Evolutionary conservation across 2,797 vertebrate genomes (phyloP).

Genomic region (Chelonia mydas): DNA sequence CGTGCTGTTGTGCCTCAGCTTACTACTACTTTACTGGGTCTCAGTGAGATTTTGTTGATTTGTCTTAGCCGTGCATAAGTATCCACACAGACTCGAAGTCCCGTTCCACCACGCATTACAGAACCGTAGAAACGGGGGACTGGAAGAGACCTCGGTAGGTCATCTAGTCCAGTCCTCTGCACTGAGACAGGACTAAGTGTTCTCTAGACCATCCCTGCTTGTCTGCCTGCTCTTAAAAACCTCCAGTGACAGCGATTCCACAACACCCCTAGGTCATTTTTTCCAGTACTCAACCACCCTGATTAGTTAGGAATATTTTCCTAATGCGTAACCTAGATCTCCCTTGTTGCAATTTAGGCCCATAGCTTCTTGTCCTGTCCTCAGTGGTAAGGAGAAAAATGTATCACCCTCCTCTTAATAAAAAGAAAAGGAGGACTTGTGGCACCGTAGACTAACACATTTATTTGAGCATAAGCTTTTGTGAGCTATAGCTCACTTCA

Average conservation of each 20-base stretch:
- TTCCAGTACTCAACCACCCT: background rate
- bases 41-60: background rate
- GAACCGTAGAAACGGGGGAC: background rate
- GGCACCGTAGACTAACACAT: no score
- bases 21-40: background rate
- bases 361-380: background rate
- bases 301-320: background rate
- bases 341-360: no score
- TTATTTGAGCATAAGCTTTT: no score
- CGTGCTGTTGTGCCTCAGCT: fast-evolving
- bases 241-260: background rate
- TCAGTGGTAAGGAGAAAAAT: background rate
- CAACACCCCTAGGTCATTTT: background rate
- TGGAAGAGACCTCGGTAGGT: background rate
- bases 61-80: no score
- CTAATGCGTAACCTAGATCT: background rate
- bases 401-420: background rate
- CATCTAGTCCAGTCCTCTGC: background rate
- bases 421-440: background rate
- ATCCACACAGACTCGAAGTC: background rate
- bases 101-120: background rate
- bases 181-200: background rate
- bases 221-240: background rate
- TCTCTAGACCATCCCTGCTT: background rate
- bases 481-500: no score